Evolutionary conservation across 64 coral and sea anemone genomes (phyloP).

Genomic region (Actinia tenebrosa): DNA sequence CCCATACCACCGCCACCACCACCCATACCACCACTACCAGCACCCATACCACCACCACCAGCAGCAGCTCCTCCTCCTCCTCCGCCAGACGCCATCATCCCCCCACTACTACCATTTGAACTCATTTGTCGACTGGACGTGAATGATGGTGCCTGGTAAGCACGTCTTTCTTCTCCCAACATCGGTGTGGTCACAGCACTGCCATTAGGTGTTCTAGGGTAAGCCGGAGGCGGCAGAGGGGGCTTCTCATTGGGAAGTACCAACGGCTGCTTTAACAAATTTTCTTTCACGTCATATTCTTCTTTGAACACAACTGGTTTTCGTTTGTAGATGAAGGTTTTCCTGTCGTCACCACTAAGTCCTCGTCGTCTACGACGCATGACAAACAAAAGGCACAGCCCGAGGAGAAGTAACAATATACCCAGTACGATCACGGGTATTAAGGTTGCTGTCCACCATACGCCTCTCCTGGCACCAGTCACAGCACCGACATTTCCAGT

Average conservation of each 20-base stretch:
- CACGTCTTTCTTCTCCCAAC: conserved; percentile 46
- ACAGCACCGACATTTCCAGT: conserved; percentile 30
- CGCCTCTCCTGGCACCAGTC: conserved; percentile 25
- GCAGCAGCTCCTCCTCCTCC: not conserved
- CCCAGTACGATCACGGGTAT: conserved; percentile 80
- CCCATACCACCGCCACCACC: conserved; percentile 23
- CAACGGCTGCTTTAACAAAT: conserved; percentile 74
- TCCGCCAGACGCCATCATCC: conserved; percentile 25
- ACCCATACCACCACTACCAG: conserved; percentile 17
- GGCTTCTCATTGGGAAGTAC: conserved; percentile 87
- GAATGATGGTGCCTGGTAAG: conserved; percentile 52
- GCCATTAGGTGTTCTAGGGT: conserved; percentile 60
- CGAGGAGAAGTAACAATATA: conserved; percentile 64
- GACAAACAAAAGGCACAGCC: conserved; percentile 62
- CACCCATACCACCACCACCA: conserved; percentile 10
- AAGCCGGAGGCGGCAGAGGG: conserved; percentile 64
- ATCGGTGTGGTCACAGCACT: conserved; percentile 68
- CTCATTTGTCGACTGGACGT: conserved; percentile 58
- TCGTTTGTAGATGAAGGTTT: conserved; percentile 85
- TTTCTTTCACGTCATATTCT: conserved; percentile 86
- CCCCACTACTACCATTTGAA: conserved; percentile 33
- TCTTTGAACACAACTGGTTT: conserved; percentile 90
- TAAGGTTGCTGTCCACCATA: conserved; percentile 84
- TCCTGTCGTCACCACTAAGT: conserved; percentile 55
- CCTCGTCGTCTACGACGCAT: conserved; percentile 57